Evolutionary conservation across 1,140 invertebrate species (phyloP).

Genomic region (Caenorhabditis inopinata): DNA sequence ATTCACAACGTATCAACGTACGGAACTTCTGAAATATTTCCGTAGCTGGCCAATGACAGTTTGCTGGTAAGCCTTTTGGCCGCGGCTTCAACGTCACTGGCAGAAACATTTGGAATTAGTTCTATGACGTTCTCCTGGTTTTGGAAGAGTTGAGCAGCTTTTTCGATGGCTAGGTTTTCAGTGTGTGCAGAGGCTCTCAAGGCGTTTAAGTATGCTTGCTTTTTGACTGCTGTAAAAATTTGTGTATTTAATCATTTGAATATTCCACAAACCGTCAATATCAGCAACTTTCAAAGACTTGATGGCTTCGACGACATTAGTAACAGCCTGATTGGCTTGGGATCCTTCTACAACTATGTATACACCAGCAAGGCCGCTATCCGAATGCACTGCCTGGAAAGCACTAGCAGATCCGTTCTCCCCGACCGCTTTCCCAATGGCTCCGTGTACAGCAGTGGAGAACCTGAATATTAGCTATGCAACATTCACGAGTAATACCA

Average conservation of each 20-base stretch:
- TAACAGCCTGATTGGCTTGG: not conserved
- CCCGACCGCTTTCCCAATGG: conserved; percentile 29
- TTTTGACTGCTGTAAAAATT: conserved; percentile 31
- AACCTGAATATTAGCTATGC: not conserved
- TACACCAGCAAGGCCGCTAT: conserved; percentile 58
- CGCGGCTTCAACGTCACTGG: conserved; percentile 46
- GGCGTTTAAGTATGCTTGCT: not conserved
- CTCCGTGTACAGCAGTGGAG: not conserved
- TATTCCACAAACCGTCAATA: not conserved
- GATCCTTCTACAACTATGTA: conserved; percentile 57
- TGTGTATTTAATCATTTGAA: too few species aligned
- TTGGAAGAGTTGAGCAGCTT: conserved; percentile 51
- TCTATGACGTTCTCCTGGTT: conserved; percentile 47
- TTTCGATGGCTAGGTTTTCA: conserved; percentile 40
- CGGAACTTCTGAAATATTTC: conserved; percentile 57
- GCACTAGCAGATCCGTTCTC: conserved; percentile 35
- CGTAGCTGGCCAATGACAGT: conserved; percentile 60
- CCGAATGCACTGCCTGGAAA: conserved; percentile 55
- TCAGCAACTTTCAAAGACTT: conserved; percentile 27
- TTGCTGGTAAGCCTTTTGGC: conserved; percentile 57
- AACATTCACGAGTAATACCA: not conserved
- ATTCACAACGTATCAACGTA: conserved; percentile 59
- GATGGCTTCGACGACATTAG: not conserved
- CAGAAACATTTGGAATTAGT: conserved; percentile 52
- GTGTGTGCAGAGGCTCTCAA: conserved; percentile 45